Conservation (phyloP, 1,140 invertebrate genomes). For the Stegodyphus mimosarum region DNA sequence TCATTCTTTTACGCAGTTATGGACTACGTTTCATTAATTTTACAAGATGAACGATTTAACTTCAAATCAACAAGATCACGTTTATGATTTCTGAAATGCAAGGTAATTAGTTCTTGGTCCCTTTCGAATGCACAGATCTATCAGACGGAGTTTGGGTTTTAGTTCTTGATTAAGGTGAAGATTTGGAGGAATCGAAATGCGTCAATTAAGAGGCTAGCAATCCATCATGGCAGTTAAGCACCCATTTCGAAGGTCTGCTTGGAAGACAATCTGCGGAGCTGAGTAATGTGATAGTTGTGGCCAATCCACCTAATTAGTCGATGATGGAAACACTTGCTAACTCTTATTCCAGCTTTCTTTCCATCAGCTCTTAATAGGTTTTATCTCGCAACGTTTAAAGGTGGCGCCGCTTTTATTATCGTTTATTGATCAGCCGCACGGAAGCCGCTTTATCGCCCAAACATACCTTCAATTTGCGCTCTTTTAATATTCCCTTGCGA, state of each 20-base stretch:
- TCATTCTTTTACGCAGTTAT: no score
- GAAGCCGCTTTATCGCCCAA: constrained; percentile 9
- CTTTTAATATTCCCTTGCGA: constrained; percentile 18
- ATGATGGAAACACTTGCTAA: constrained; percentile 51
- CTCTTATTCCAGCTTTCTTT: constrained; percentile 34
- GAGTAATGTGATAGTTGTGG: constrained; percentile 37
- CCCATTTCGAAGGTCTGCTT: not conserved
- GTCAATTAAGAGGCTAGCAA: constrained; percentile 31
- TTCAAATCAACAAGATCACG: no score
- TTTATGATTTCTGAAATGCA: not conserved
- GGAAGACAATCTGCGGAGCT: constrained; percentile 16
- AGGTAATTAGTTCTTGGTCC: not conserved
- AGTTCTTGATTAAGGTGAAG: constrained; percentile 21
- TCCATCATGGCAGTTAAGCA: constrained; percentile 42
- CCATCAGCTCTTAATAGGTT: not conserved
- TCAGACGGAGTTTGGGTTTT: constrained; percentile 5
- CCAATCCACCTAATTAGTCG: constrained; percentile 39
- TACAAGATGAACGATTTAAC: no score
- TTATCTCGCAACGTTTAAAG: constrained; percentile 13
- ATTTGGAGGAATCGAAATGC: constrained; percentile 31
- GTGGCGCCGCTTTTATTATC: constrained; percentile 2
- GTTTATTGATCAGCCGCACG: not conserved
- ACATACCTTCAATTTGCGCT: not conserved
- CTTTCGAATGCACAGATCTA: constrained; percentile 1
- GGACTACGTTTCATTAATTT: no score